Evolutionary conservation across 1,140 invertebrate species (phyloP).

Genomic region (Cotesia typhae): DNA sequence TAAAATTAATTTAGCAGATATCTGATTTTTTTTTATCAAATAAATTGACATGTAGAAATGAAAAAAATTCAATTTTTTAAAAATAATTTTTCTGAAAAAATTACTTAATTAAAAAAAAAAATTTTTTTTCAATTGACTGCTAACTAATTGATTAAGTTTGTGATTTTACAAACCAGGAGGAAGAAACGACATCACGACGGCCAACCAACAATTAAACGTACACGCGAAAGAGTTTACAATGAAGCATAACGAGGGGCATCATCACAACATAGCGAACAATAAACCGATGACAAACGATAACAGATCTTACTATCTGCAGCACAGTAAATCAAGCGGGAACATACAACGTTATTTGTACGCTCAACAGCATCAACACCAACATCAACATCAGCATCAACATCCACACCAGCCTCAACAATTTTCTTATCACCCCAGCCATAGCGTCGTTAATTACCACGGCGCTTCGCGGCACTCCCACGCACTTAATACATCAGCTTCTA

Average conservation of each 20-base stretch:
- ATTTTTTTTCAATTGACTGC: too few relatives aligned
- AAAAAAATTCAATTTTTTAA: too few relatives aligned
- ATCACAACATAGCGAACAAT: constrained; percentile 38
- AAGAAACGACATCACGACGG: constrained; percentile 57
- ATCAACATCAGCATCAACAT: constrained; percentile 48
- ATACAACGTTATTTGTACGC: constrained; percentile 65
- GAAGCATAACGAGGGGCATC: constrained; percentile 72
- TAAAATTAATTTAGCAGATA: too few relatives aligned
- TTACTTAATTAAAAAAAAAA: too few relatives aligned
- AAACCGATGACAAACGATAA: constrained; percentile 45
- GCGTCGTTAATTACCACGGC: constrained; percentile 38
- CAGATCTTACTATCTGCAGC: constrained; percentile 63
- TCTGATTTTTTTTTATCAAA: too few relatives aligned
- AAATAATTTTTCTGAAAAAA: too few relatives aligned
- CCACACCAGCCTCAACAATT: constrained; percentile 50
- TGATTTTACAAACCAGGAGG: constrained; percentile 50
- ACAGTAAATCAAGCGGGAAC: constrained; percentile 72
- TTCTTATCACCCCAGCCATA: constrained; percentile 55
- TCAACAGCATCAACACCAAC: constrained; percentile 55
- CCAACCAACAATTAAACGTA: constrained; percentile 74
- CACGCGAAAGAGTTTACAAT: constrained; percentile 88
- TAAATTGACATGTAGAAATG: too few relatives aligned
- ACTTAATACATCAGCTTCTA: constrained; percentile 71
- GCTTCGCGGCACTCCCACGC: constrained; percentile 50
- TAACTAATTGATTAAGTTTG: background rate